phyloP scores from a whole-genome alignment of 2,888 invertebrate species.

The Hydriomena furcata region DNA sequence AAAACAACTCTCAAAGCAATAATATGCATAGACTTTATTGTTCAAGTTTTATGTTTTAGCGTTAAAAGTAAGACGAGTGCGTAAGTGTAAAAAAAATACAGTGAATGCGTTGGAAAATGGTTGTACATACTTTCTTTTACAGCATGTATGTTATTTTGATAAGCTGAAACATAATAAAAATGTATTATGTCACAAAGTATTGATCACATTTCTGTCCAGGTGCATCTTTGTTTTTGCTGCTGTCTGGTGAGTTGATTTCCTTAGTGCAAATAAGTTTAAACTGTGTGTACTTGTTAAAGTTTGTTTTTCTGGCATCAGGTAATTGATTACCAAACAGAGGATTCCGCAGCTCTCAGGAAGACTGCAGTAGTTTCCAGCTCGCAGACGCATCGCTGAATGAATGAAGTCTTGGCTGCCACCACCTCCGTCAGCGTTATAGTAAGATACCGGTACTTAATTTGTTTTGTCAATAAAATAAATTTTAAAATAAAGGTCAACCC shows the following conservation, averaged over 20 bases:
- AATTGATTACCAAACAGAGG: conserved; percentile 40
- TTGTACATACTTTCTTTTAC: conserved; percentile 78
- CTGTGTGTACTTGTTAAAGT: conserved; percentile 42
- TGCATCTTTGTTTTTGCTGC: conserved; percentile 44
- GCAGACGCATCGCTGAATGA: conserved; percentile 15
- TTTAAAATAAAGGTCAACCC: conserved; percentile 56
- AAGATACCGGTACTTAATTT: conserved; percentile 78
- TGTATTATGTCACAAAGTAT: conserved; percentile 64
- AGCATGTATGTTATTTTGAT: conserved; percentile 70
- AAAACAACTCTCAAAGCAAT: conserved; percentile 35
- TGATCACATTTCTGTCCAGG: conserved; percentile 55
- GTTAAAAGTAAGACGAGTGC: conserved; percentile 53
- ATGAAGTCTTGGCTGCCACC: conserved; percentile 39
- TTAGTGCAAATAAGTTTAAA: conserved; percentile 49
- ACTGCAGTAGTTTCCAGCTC: not conserved
- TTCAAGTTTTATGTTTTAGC: conserved; percentile 51
- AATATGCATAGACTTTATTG: conserved; percentile 54
- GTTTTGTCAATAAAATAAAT: conserved; percentile 73
- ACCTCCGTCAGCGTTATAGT: conserved; percentile 70
- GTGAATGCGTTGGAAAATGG: conserved; percentile 64
- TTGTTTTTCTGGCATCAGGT: conserved; percentile 61
- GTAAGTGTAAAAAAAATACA: conserved; percentile 69
- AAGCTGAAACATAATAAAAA: conserved; percentile 71
- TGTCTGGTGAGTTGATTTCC: conserved; percentile 69
- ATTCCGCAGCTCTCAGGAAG: conserved; percentile 1